Evolutionary conservation across 2,888 invertebrate genomes (phyloP).

Genomic region (Drosophila pseudotalamancana): DNA sequence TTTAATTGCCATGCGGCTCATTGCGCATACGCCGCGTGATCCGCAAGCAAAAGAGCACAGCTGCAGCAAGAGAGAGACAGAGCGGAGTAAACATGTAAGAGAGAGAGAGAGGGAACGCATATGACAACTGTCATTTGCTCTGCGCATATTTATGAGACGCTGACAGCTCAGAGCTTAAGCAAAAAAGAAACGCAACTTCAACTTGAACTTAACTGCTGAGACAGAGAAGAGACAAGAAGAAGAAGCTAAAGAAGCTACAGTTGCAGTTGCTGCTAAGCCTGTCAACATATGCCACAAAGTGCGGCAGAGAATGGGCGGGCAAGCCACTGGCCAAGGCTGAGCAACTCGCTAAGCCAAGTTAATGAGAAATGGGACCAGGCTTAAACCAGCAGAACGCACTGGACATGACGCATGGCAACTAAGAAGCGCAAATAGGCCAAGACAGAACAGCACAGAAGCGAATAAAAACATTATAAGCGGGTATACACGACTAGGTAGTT

Average conservation of each 20-base stretch:
- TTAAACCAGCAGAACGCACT: conserved; percentile 28
- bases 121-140: conserved; percentile 50
- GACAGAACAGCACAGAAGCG: conserved; percentile 16
- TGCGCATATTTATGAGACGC: conserved; percentile 43
- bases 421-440: conserved; percentile 30
- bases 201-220: conserved; percentile 1
- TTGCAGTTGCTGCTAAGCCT: conserved; percentile 5
- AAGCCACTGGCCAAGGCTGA: conserved; percentile 17
- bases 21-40: conserved; percentile 52
- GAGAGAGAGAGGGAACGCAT: background rate
- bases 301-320: background rate
- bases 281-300: conserved; percentile 12
- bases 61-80: background rate
- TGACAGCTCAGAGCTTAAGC: conserved; percentile 35
- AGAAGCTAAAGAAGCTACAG: conserved; percentile 3
- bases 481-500: background rate
- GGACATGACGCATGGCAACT: conserved; percentile 62
- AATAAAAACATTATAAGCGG: background rate
- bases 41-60: conserved; percentile 31
- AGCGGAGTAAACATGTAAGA: background rate
- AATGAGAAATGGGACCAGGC: conserved; percentile 47
- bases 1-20: conserved; percentile 52
- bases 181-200: conserved; percentile 4
- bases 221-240: conserved; percentile 8
- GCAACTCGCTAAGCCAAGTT: conserved; percentile 33